A percentile compares a stretch with the other conserved stretches of the same genome.
phyloP scores from a whole-genome alignment of 1,140 invertebrate genomes.

The Procambarus clarkii region DNA sequence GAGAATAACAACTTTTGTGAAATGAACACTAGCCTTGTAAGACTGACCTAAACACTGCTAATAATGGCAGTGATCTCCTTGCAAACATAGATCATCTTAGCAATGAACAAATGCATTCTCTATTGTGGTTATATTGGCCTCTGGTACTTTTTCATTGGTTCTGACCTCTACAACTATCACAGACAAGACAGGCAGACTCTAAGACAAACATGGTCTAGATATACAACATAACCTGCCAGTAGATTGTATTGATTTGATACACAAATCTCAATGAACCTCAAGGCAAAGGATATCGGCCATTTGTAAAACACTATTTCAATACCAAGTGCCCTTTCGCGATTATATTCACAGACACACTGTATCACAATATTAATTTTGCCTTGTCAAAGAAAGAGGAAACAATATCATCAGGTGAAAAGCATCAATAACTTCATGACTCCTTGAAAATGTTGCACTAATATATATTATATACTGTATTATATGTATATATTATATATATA shows the following conservation, averaged over 20 bases:
- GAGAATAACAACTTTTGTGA: not conserved
- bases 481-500: not conserved
- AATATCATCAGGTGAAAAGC: not conserved
- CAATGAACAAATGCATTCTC: not conserved
- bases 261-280: not conserved
- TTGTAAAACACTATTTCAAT: not conserved
- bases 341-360: not conserved
- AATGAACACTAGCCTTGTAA: not conserved
- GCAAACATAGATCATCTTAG: not conserved
- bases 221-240: not conserved
- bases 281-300: not conserved
- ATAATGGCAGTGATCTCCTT: not conserved
- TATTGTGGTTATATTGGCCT: slow-evolving; percentile 5
- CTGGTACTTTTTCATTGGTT: not conserved
- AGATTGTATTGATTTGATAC: not conserved
- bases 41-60: not conserved
- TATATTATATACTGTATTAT: too few species aligned
- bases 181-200: slow-evolving; percentile 8
- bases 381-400: not conserved
- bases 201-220: not conserved
- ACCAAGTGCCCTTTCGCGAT: not conserved
- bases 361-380: not conserved
- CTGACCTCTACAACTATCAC: slow-evolving; percentile 10
- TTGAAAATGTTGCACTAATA: too few species aligned
- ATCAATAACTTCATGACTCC: not conserved